Conservation (phyloP, 2,113 vertebrate species). For the Empidonax traillii region DNA sequence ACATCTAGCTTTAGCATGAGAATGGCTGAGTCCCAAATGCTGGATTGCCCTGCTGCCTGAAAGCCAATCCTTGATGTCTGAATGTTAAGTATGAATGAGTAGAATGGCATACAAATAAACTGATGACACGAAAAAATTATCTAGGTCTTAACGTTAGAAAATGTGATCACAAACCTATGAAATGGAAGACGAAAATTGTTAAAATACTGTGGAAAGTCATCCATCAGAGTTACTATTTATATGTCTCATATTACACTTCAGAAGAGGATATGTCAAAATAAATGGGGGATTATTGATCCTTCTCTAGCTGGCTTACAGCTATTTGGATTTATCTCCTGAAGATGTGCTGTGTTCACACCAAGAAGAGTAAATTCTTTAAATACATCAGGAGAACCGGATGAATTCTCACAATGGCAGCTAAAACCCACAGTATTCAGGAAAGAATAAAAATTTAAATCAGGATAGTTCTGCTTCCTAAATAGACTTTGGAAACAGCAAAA, state of each 20-base stretch:
- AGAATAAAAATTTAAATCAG: neutral
- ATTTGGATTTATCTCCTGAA: neutral
- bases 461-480: neutral
- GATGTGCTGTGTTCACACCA: neutral
- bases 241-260: neutral
- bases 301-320: neutral
- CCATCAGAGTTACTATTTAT: neutral
- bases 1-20: neutral
- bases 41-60: neutral
- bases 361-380: neutral
- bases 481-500: neutral
- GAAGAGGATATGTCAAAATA: neutral
- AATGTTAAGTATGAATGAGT: neutral
- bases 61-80: neutral
- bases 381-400: neutral
- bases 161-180: neutral
- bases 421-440: neutral
- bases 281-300: neutral
- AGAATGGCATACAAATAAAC: neutral
- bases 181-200: neutral
- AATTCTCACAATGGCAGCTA: neutral
- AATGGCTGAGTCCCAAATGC: neutral
- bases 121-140: neutral
- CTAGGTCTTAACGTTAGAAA: neutral
- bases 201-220: neutral